Evolutionary conservation across 1,140 invertebrate species (phyloP), one percentile per base, ranked within the genome.

Genomic region (Leptopilina boulardi): DNA sequence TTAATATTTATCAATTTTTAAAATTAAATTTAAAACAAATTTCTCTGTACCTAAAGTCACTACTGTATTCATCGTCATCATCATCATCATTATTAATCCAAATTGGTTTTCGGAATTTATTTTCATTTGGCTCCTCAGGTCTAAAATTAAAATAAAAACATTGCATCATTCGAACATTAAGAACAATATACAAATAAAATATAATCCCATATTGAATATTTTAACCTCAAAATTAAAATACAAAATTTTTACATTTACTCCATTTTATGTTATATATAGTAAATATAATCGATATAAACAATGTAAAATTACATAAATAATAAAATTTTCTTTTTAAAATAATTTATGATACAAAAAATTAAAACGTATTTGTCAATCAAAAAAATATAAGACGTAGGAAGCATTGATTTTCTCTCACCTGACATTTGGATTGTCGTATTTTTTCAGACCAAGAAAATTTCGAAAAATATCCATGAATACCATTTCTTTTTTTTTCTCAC

Each of bases 1-100:
- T 5, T 1, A 51, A n/a, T 15, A 5, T 15, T 51, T n/a, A 6
- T 51, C 5, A 51, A 51, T 6, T 51, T 15, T n/a, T 51, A 30
- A 66, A 30, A 66, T 23, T 23, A 66, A 19, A n/a, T 13, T 54
- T 56, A 18, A n/a, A 56, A 56, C 18, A 56, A 56, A 56, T 23
- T 21, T 8, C n/a, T 56, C 2, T 4, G 26, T 74, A 89, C 88
- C 85, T 84, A 44, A 84, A 85, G 34, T 87, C 85, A 76, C 76
- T 81, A 18, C 77, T 59, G 19, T 59, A 75, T 23, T 86, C 82
- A 26, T 86, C 81, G 72, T 86, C 84, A 38, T 86, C 83, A 11
- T 88, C 87, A 21, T 87, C 84, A 3, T 87, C 82, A 70, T 88
- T 83, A 41, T 79, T 86, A 47, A 87, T 82, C 88, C 88, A 90